Evolutionary conservation across 2,113 vertebrate species (phyloP).

Genomic region (Tragelaphus buxtoni): DNA sequence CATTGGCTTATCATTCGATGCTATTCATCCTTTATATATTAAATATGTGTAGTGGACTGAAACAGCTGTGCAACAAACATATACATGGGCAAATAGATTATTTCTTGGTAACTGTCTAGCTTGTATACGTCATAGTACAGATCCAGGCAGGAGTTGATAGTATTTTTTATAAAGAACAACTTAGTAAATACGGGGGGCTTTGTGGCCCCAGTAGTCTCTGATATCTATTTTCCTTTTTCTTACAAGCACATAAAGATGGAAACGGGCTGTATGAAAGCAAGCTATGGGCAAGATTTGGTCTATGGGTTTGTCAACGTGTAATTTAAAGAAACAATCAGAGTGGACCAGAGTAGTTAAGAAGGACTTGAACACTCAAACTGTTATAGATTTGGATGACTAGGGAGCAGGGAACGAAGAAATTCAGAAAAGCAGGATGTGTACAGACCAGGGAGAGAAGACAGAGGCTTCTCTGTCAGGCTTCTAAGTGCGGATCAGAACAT

Average conservation of each 20-base stretch:
- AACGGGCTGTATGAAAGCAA: background rate
- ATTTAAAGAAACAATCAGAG: background rate
- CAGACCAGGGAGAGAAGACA: background rate
- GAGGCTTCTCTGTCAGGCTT: background rate
- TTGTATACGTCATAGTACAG: background rate
- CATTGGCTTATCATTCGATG: background rate
- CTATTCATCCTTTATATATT: background rate
- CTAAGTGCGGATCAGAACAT: background rate
- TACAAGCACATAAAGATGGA: background rate
- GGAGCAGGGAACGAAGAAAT: background rate
- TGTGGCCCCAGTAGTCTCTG: background rate
- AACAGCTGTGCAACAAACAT: background rate
- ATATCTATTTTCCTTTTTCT: background rate
- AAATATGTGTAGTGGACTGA: background rate
- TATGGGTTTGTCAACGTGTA: background rate
- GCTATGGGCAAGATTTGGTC: background rate
- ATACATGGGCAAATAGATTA: background rate
- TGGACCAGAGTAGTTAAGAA: background rate
- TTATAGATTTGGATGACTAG: background rate
- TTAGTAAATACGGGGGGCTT: background rate
- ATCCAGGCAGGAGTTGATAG: background rate
- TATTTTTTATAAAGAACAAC: background rate
- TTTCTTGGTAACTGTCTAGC: background rate
- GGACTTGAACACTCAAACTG: background rate
- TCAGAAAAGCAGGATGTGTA: background rate